Evolutionary conservation across 2,888 invertebrate genomes (phyloP).

Genomic region (Thalpophila matura): DNA sequence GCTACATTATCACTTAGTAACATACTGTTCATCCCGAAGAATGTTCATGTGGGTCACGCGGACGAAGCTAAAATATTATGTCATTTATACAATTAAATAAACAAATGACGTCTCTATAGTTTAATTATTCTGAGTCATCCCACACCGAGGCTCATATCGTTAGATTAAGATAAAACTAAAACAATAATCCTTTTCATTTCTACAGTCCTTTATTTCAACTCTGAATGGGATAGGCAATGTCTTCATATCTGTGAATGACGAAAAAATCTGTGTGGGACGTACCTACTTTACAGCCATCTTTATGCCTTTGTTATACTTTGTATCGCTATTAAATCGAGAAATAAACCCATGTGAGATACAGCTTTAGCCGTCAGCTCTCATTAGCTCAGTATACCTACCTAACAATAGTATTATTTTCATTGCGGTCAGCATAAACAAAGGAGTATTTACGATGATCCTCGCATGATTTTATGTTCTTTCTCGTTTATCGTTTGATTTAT

Average conservation of each 20-base stretch:
- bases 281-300: conserved; percentile 72
- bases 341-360: conserved; percentile 72
- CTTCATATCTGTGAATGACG: conserved; percentile 76
- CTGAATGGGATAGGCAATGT: conserved; percentile 80
- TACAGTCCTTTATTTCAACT: conserved; percentile 84
- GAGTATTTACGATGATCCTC: conserved; percentile 63
- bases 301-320: conserved; percentile 74
- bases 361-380: conserved; percentile 63
- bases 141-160: conserved; percentile 82
- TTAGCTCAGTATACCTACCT: conserved; percentile 71
- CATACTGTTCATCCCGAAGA: no score
- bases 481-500: conserved; percentile 55
- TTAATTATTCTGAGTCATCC: conserved; percentile 67
- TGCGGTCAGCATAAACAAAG: conserved; percentile 68
- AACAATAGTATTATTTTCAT: conserved; percentile 66
- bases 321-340: conserved; percentile 70
- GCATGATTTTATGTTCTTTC: conserved; percentile 48
- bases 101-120: conserved; percentile 58
- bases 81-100: background rate
- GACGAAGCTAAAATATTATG: no score
- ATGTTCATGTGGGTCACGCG: no score
- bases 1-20: no score
- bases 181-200: conserved; percentile 90
- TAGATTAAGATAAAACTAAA: conserved; percentile 90
- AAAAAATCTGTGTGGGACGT: conserved; percentile 81